These are phyloP conservation scores for Notiomystis cincta DNA, from an alignment of 2,113 vertebrate species.

Conservation along the genomic window DNA sequence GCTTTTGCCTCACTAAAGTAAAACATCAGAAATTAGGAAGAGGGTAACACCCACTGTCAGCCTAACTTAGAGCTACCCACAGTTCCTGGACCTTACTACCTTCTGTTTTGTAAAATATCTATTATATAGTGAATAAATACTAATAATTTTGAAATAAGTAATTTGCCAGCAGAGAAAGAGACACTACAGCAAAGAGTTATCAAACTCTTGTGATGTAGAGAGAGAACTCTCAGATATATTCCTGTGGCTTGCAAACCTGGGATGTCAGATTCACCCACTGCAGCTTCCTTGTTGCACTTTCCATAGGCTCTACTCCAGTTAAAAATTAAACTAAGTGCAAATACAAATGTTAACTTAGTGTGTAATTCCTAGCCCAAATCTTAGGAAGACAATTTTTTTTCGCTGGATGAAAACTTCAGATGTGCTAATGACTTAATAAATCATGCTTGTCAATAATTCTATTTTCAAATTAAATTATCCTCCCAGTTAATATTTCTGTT, in stretches of 20 bases:
- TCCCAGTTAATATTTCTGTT: background rate
- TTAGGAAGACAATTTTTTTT: background rate
- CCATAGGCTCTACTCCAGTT: background rate
- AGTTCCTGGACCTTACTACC: background rate
- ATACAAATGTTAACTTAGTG: background rate
- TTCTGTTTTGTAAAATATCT: background rate
- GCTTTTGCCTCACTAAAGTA: background rate
- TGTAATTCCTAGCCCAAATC: background rate
- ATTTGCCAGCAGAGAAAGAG: background rate
- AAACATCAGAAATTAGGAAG: background rate
- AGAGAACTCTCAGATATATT: background rate
- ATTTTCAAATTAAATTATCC: slow-evolving; percentile 11
- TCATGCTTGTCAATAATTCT: background rate
- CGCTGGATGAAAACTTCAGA: background rate
- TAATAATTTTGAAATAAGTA: background rate
- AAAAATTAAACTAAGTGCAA: background rate
- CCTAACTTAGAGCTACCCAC: background rate
- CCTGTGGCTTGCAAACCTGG: background rate
- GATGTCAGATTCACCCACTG: background rate
- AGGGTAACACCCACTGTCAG: background rate
- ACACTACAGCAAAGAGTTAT: background rate
- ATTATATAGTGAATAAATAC: background rate
- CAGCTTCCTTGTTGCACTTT: background rate
- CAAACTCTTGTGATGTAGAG: background rate
- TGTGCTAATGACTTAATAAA: background rate